A percentile compares a stretch with the other conserved stretches of the same genome.
Evolutionary conservation across 1,140 invertebrate species (phyloP).

Genomic region (Drosophila orena): DNA sequence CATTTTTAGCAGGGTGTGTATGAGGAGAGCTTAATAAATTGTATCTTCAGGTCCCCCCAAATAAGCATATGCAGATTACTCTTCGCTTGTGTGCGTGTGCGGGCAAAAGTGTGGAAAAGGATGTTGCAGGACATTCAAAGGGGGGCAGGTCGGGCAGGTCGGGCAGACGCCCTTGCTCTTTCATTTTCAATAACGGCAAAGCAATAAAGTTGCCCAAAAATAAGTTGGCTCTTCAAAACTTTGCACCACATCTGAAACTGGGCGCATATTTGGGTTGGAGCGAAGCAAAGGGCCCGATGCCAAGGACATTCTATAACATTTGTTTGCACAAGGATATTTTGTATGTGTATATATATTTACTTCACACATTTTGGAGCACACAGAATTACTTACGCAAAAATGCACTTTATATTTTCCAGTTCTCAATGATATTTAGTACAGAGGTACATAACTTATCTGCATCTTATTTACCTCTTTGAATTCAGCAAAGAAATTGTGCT

Average conservation of each 20-base stretch:
- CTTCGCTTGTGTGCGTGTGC: neutral
- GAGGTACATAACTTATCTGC: neutral
- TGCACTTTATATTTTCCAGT: too few species aligned
- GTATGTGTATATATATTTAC: neutral
- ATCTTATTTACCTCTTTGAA: too few species aligned
- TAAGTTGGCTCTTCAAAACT: conserved; percentile 24
- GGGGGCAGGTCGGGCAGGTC: neutral
- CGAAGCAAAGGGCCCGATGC: neutral
- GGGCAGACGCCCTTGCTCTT: conserved; percentile 20
- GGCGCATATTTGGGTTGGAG: neutral
- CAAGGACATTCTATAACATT: neutral
- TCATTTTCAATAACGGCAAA: conserved; percentile 68
- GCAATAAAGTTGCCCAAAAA: conserved; percentile 62
- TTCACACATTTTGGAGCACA: neutral
- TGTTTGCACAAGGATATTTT: neutral
- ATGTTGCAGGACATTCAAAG: conserved; percentile 12
- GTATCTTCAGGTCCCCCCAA: conserved; percentile 48
- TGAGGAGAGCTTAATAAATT: conserved; percentile 63
- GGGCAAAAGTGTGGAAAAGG: conserved; percentile 2
- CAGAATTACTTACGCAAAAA: too few species aligned
- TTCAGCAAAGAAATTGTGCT: too few species aligned
- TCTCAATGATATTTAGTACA: neutral
- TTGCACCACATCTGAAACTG: conserved; percentile 31
- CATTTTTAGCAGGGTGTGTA: conserved; percentile 17
- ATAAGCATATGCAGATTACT: conserved; percentile 64